Evolutionary conservation across 2,113 vertebrate genomes (phyloP).

Genomic region (Sylvia atricapilla): DNA sequence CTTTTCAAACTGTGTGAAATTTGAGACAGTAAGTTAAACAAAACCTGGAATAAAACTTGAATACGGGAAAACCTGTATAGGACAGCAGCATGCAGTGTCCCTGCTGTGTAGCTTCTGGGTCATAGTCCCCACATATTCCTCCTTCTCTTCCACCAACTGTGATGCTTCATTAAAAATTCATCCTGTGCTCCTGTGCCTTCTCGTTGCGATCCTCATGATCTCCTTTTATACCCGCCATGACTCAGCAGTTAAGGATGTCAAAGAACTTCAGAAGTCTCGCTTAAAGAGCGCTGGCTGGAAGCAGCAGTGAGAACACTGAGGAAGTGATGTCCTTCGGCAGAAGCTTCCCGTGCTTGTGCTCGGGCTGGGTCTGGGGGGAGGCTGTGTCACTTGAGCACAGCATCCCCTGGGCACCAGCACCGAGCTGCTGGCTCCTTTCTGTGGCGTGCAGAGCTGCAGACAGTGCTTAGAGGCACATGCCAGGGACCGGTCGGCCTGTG

Average conservation of each 20-base stretch:
- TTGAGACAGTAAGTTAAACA: neutral
- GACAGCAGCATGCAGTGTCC: neutral
- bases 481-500: neutral
- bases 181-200: neutral
- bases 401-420: neutral
- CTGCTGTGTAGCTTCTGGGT: neutral
- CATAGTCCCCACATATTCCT: fast-evolving
- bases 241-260: neutral
- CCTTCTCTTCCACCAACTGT: neutral
- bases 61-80: neutral
- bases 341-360: neutral
- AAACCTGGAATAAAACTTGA: neutral
- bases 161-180: neutral
- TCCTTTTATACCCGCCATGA: neutral
- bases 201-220: neutral
- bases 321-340: neutral
- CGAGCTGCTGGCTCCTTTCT: neutral
- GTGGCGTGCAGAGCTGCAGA: neutral
- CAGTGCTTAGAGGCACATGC: neutral
- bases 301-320: neutral
- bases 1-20: neutral
- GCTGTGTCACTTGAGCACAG: neutral
- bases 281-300: neutral
- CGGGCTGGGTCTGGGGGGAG: neutral
- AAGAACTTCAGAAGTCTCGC: neutral